These are phyloP conservation scores for Sinopyrophorus schimmeli DNA, from an alignment of 2,888 invertebrate genomes.

Conservation along the genomic window DNA sequence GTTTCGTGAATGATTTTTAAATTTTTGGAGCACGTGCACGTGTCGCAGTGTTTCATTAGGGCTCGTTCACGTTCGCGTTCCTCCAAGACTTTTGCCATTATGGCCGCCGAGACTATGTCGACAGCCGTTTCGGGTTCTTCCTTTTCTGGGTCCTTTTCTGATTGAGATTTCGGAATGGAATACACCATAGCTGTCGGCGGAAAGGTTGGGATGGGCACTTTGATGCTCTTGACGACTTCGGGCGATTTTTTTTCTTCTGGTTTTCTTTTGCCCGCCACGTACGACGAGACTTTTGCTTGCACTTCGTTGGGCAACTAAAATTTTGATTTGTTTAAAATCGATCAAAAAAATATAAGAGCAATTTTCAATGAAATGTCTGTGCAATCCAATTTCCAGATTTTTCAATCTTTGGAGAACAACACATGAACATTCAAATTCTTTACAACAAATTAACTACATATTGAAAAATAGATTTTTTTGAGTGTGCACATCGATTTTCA, in stretches of 20 bases:
- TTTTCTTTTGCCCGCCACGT: conserved; percentile 67
- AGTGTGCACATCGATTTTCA: too few relatives aligned
- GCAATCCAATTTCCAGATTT: too few relatives aligned
- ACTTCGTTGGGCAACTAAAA: conserved; percentile 84
- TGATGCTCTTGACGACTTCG: conserved; percentile 65
- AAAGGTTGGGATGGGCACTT: conserved; percentile 77
- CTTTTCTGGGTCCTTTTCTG: conserved; percentile 49
- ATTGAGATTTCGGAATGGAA: conserved; percentile 58
- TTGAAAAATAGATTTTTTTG: too few relatives aligned
- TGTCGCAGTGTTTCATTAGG: conserved; percentile 80
- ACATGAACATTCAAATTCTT: too few relatives aligned
- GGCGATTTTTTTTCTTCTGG: conserved; percentile 54
- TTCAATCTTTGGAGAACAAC: too few relatives aligned
- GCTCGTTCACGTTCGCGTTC: conserved; percentile 81
- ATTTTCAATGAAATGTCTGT: too few relatives aligned
- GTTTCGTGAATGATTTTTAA: conserved; percentile 60
- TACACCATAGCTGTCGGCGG: conserved; percentile 86
- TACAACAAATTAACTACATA: too few relatives aligned
- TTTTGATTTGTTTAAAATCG: not conserved
- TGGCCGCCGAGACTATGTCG: conserved; percentile 81
- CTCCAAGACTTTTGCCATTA: conserved; percentile 89
- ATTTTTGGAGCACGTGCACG: conserved; percentile 71
- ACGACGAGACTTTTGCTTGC: conserved; percentile 84
- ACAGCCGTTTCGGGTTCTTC: conserved; percentile 66
- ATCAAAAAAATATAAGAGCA: too few relatives aligned